Conservation (phyloP, 1,140 invertebrate genomes). For the Cryptotermes secundus region DNA sequence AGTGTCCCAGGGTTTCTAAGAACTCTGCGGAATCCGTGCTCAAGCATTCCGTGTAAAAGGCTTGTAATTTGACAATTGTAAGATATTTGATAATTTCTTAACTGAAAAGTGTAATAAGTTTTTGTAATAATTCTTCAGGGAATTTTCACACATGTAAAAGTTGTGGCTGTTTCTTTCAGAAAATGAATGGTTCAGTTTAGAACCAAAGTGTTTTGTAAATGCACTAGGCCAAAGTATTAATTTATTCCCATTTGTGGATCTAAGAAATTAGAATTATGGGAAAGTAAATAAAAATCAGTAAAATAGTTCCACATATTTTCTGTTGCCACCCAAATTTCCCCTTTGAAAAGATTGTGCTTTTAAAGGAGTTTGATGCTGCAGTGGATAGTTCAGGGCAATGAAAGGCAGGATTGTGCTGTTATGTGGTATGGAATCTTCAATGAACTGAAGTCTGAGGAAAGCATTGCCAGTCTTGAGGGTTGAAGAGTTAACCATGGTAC, state of each 20-base stretch:
- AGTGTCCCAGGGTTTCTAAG: constrained; percentile 18
- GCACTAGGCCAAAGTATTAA: constrained; percentile 51
- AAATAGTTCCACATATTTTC: neutral
- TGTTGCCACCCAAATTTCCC: too few relatives aligned
- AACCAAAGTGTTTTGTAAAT: constrained; percentile 40
- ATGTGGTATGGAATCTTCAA: too few relatives aligned
- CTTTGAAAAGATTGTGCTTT: too few relatives aligned
- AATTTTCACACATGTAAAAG: constrained; percentile 35
- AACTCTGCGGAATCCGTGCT: neutral
- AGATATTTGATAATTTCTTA: constrained; percentile 33
- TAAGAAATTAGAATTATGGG: constrained; percentile 50
- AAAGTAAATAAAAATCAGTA: constrained; percentile 37
- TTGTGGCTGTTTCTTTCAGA: constrained; percentile 34
- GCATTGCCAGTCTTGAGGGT: too few relatives aligned
- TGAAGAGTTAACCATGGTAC: too few relatives aligned
- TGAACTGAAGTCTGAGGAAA: too few relatives aligned
- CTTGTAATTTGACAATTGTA: constrained; percentile 30
- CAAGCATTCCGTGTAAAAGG: constrained; percentile 29
- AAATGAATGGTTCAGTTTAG: constrained; percentile 5
- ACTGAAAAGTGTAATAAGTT: constrained; percentile 32
- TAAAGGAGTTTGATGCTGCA: too few relatives aligned
- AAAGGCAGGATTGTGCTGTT: too few relatives aligned
- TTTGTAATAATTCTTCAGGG: constrained; percentile 36
- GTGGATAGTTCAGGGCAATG: too few relatives aligned
- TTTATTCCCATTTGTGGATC: constrained; percentile 56